Evolutionary conservation across 2,888 invertebrate genomes (phyloP), one percentile per base, ranked within the genome.

Genomic region (Eulithis prunata): DNA sequence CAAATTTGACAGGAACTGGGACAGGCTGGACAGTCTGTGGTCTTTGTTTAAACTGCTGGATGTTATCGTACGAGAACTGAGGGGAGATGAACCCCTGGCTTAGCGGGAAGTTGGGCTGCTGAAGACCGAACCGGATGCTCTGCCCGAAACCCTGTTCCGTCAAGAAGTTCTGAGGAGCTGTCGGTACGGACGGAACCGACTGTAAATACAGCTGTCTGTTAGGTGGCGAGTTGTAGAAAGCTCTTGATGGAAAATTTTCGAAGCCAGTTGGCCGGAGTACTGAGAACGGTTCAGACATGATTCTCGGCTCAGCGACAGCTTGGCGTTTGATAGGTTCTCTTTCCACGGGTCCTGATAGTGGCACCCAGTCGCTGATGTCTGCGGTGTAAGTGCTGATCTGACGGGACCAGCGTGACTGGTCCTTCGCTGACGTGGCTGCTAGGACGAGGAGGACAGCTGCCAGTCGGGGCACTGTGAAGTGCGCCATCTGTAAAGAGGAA

Each of bases 281-380:
- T 28, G 89, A 83, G 75, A 87, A 90, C 0, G 92, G 91, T 75
- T 93, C 93, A 1, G 89, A 79, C 4, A 93, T 76, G 74, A 93
- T 91, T 65, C 93, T 88, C 0, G 93, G 93, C 77, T 93, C 91
- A 12, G 93, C 93, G 13, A 91, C 79, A 1, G 91, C 87, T 78
- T 93, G 93, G 71, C 91, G 82, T 70, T 91, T 92, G 58, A 87
- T 83, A 62, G 82, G 71, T 61, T 85, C 87, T 71, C 81, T 81
- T 38, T 90, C 89, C 7, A 86, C 73, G 0, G 93, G 90, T 1
- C 83, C 86, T 1, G 87, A 69, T 0, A 93, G 78, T 0, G 93
- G 93, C 11, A 92, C 88, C 93, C 93, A 93, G 80, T 93, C 93
- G 70, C 90, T 82, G 63, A 90, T 88, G 70, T 91, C 93, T 28